A percentile compares a stretch with the other conserved stretches of the same genome.
These are phyloP conservation scores for Stichodactyla helianthus DNA, from an alignment of 64 coral and sea anemone genomes.

Conservation along the genomic window DNA sequence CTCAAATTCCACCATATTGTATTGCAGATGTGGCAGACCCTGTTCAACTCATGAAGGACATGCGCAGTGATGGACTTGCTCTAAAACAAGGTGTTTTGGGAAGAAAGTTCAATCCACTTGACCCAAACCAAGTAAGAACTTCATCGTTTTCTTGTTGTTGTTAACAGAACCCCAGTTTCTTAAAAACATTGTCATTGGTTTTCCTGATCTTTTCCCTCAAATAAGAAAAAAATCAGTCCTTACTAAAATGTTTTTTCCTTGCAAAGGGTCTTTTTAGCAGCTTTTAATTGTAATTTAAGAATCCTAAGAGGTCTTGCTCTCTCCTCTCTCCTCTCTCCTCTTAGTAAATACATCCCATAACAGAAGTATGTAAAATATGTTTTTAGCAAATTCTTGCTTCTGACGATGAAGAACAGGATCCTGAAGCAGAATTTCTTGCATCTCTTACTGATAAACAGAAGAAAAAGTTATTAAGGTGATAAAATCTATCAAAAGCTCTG, in stretches of 20 bases:
- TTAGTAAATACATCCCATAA: too few relatives aligned
- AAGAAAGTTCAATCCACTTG: conserved; percentile 62
- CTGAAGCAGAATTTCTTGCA: conserved; percentile 68
- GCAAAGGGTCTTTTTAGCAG: too few relatives aligned
- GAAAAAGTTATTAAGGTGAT: conserved; percentile 65
- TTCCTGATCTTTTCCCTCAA: too few relatives aligned
- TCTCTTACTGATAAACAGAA: conserved; percentile 82
- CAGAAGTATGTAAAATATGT: neutral
- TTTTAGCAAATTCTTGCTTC: conserved; percentile 81
- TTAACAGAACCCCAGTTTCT: too few relatives aligned
- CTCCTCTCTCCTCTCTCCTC: too few relatives aligned
- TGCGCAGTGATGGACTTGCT: conserved; percentile 76
- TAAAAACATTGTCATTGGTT: too few relatives aligned
- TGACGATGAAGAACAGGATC: conserved; percentile 74
- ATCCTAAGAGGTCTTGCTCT: too few relatives aligned
- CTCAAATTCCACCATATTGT: neutral
- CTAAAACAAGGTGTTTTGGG: conserved; percentile 82
- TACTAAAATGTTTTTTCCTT: too few relatives aligned
- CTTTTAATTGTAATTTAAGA: too few relatives aligned
- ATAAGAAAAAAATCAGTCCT: too few relatives aligned
- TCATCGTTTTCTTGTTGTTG: too few relatives aligned
- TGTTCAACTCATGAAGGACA: conserved; percentile 78
- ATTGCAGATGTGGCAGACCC: conserved; percentile 77
- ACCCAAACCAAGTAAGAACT: conserved; percentile 67
- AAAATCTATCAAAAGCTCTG: neutral